These are phyloP conservation scores for Syrphus vitripennis DNA, from an alignment of 2,888 invertebrate species.

Conservation along the genomic window DNA sequence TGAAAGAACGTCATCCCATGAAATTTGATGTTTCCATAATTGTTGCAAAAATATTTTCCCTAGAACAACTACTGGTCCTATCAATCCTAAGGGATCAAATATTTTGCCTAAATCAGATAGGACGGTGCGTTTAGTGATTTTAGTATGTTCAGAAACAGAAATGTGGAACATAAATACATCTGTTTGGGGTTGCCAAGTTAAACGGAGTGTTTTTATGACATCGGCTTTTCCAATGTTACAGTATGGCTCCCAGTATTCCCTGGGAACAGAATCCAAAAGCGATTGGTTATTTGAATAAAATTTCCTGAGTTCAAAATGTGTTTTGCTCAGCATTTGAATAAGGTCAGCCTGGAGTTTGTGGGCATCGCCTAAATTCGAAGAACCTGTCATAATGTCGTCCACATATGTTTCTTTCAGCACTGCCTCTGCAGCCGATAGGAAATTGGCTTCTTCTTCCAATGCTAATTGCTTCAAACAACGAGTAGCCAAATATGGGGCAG, in stretches of 20 bases:
- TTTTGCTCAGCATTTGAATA: too few relatives aligned
- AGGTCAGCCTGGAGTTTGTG: too few relatives aligned
- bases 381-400: too few relatives aligned
- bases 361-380: too few relatives aligned
- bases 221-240: background rate
- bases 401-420: too few relatives aligned
- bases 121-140: background rate
- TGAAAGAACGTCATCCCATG: constrained; percentile 1
- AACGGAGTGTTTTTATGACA: constrained; percentile 39
- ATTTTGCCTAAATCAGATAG: constrained; percentile 20
- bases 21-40: background rate
- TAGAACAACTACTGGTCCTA: constrained; percentile 8
- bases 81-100: constrained; percentile 32
- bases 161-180: background rate
- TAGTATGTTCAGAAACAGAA: background rate
- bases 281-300: too few relatives aligned
- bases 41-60: constrained; percentile 21
- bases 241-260: background rate
- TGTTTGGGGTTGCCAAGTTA: constrained; percentile 31
- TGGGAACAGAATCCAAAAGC: background rate
- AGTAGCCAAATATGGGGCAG: too few relatives aligned
- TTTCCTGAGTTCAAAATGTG: too few relatives aligned
- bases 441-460: too few relatives aligned
- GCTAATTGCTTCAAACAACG: too few relatives aligned
- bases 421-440: too few relatives aligned